A percentile compares a stretch with the other conserved stretches of the same genome.
Conservation (phyloP, 2,797 vertebrate genomes). For the Microcaecilia unicolor region DNA sequence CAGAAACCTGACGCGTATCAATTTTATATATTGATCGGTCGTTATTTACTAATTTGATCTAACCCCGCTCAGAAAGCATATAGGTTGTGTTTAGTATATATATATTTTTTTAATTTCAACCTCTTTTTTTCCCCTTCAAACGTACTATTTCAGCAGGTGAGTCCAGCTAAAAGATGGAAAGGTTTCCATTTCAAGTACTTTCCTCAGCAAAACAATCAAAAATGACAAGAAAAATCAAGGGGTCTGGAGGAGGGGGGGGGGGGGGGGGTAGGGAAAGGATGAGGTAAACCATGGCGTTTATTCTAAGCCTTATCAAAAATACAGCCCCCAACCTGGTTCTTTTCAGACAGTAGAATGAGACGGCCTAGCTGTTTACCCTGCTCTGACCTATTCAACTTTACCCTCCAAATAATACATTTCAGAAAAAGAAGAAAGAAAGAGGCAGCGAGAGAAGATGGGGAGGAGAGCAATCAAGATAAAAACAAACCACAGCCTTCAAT, state of each 20-base stretch:
- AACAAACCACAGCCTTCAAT: conserved; percentile 15
- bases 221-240: neutral
- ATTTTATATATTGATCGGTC: no score
- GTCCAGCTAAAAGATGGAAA: no score
- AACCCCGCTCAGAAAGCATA: no score
- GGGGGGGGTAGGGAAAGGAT: conserved; percentile 17
- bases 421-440: neutral
- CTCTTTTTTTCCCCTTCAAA: no score
- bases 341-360: conserved; percentile 33
- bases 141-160: no score
- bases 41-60: no score
- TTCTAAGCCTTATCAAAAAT: conserved; percentile 25
- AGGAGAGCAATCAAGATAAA: conserved; percentile 25
- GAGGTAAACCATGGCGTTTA: conserved; percentile 25
- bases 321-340: conserved; percentile 26
- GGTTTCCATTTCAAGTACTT: no score
- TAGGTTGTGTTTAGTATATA: no score
- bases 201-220: no score
- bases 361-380: conserved; percentile 35
- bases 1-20: no score
- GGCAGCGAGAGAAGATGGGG: neutral
- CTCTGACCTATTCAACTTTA: conserved; percentile 49
- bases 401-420: conserved; percentile 33
- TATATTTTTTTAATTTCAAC: no score
- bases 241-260: neutral